Conservation (phyloP, 2,888 invertebrate species). For the Eupithecia tripunctaria region DNA sequence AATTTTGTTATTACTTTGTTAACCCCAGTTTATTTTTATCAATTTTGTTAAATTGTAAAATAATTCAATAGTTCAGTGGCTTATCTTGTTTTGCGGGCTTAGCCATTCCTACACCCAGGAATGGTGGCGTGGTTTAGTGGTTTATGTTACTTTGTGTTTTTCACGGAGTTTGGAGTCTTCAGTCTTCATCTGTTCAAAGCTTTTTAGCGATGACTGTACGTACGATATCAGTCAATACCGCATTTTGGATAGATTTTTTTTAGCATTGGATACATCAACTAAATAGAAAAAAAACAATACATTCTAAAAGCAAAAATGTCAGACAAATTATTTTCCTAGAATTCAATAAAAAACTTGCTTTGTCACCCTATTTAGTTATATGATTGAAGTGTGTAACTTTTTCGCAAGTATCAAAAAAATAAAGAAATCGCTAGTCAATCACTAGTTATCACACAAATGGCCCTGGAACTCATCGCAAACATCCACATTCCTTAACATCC, state of each 20-base stretch:
- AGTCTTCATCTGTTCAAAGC: not conserved
- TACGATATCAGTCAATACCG: not conserved
- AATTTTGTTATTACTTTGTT: not conserved
- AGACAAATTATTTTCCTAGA: not conserved
- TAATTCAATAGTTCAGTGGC: not conserved
- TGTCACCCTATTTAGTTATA: not conserved
- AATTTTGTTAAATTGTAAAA: not conserved
- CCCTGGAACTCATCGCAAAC: not conserved
- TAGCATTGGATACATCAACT: too few relatives aligned
- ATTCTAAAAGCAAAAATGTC: not conserved
- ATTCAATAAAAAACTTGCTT: not conserved
- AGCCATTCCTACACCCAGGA: not conserved
- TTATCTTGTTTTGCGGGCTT: not conserved
- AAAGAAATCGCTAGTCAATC: not conserved
- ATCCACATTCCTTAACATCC: conserved; percentile 10
- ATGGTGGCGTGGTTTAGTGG: not conserved
- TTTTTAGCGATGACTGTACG: not conserved
- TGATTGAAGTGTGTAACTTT: not conserved
- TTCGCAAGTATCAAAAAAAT: not conserved
- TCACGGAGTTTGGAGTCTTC: not conserved
- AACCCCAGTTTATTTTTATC: not conserved
- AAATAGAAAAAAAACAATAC: not conserved
- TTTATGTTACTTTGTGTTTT: not conserved
- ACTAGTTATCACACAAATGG: not conserved
- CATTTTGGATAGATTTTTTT: not conserved